Evolutionary conservation across 2,888 invertebrate species (phyloP), one percentile per base, ranked within the genome.

Genomic region (Synergus itoensis): DNA sequence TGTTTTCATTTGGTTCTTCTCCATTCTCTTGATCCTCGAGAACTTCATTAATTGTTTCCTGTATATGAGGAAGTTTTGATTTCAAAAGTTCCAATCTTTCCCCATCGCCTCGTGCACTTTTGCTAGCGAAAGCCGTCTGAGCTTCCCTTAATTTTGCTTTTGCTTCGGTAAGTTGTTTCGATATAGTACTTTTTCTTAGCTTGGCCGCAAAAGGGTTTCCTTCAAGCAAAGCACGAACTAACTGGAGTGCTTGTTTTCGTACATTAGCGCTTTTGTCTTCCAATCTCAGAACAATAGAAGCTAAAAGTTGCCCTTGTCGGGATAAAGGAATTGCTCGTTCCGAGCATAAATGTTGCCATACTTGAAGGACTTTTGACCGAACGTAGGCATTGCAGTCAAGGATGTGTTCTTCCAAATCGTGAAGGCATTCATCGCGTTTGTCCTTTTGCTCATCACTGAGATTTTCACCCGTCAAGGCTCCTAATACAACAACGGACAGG

Each of bases 161-260:
- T 86, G 95, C 96, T 12, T 93, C 92, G 81, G 94, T 92, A 73
- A 95, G 92, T 86, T 95, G 95, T 77, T 93, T 93, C 86, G 94
- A 93, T 57, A 96, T 92, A 80, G 94, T 92, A 87, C 94, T 93
- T 65, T 93, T 88, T 41, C 94, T 92, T 76, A 94, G 89, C 93
- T 95, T 95, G 0, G 96, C 95, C n/a, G 96, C 95, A 92, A 96
- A 99, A 5, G 97, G 96, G 93, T 99, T 99, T 84, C 95, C 94
- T 90, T 97, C 95, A 62, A 99, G 92, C 90, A 98, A 96, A 18
- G 95, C 94, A 82, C 96, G 96, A 5, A 97, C 90, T 53, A 97
- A 93, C 88, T 95, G 96, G 79, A 97, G 94, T 4, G 98, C 97
- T 82, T 95, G 95, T 92, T 98, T 98, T 45, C 99, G 94, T 0